Conservation (phyloP, 2,113 vertebrate genomes). For the Gyps fulvus region DNA sequence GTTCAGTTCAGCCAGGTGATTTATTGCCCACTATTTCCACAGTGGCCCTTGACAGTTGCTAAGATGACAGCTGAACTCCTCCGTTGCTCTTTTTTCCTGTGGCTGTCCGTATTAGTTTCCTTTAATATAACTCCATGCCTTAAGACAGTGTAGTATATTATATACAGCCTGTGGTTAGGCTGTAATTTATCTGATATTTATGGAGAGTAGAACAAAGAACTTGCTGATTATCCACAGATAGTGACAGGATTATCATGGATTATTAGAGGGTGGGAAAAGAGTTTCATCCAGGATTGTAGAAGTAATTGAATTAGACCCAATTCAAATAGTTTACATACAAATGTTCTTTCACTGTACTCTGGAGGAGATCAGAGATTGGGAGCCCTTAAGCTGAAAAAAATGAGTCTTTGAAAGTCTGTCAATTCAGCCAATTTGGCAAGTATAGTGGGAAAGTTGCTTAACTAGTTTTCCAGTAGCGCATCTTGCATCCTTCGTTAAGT, state of each 20-base stretch:
- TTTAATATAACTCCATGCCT: neutral
- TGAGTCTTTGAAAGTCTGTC: neutral
- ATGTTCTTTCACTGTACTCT: neutral
- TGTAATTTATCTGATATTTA: neutral
- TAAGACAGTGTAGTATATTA: neutral
- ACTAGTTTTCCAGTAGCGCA: neutral
- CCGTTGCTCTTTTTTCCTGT: neutral
- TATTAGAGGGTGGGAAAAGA: conserved; percentile 52
- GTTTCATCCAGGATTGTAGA: conserved; percentile 25
- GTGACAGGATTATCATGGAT: conserved; percentile 32
- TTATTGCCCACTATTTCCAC: neutral
- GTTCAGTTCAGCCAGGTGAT: neutral
- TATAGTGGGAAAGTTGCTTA: conserved; percentile 39
- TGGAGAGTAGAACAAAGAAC: neutral
- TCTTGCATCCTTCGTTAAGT: neutral
- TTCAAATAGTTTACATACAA: conserved; percentile 6
- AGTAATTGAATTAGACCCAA: conserved; percentile 43
- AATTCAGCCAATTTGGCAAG: conserved; percentile 45
- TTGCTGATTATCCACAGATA: neutral
- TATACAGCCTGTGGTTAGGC: neutral
- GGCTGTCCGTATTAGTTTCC: neutral
- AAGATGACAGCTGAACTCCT: neutral
- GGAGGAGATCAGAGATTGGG: conserved; percentile 21
- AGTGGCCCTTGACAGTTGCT: neutral
- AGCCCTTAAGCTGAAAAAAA: conserved; percentile 46